Evolutionary conservation across 53 echinoderm and acorn worm genomes (phyloP), one percentile per base, ranked within the genome.

Genomic region (Actinopyga echinites): DNA sequence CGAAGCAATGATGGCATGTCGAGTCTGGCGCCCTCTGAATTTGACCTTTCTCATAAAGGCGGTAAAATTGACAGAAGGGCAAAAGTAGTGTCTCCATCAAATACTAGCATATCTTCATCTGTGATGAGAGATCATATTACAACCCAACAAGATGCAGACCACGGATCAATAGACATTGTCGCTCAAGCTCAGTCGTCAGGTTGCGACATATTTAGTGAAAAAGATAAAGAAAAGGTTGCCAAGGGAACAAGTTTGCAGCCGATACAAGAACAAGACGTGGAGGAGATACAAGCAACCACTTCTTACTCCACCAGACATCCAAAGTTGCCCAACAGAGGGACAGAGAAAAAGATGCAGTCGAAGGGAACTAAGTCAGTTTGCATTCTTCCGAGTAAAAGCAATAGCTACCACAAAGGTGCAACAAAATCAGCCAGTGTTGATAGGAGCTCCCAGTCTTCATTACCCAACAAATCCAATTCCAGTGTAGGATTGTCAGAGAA

Each of bases 151-250:
- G 91, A 90, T 67, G 86, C 82, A 1, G 86, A 83, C 35, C 64
- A 83, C 65, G 68, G 63, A 55, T 83, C 84, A 0, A 90, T 90
- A 35, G 83, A 86, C 5, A 68, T 84, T 21, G 91, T 90, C 3
- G 91, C 86, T 6, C 79, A 83, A 67, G 91, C 87, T 0, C 91
- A 91, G 30, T 67, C 52, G 1, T 62, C 63, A 62, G 63, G 31
- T 15, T 62, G 1, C 11, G 49, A 49, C 13, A 15, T 49, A 15
- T 49, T 49, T 17, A 15, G 49, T 49, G 49, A 49, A 49, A 49
- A 10, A 9, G 71, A 71, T 2, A 71, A 42, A 38, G 38, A 69
- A 2, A 38, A 40, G 25, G 24, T 71, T n/a, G 29, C 22, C 9
- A 71, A 71, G 29, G 40, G 22, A 12, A 71, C 71, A 12, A 24